Evolutionary conservation across 2,797 vertebrate genomes (phyloP), one percentile per base, ranked within the genome.

Genomic region (Tapera naevia): DNA sequence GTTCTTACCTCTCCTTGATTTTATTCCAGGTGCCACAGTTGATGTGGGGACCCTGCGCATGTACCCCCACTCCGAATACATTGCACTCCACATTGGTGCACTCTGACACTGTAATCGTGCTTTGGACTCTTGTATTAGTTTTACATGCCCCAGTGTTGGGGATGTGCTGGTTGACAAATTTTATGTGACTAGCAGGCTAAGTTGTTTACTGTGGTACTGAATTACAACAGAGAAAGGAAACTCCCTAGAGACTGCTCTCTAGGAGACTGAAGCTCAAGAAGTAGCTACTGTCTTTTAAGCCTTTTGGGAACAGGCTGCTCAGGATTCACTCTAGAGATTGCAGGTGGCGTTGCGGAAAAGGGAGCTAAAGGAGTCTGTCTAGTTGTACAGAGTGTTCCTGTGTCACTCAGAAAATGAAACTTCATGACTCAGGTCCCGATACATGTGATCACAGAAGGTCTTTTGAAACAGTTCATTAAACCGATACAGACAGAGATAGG

Each of bases 231-330:
- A 12, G 46, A 76, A 85, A 64, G 50, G 50, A 70, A 76, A 35
- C 32, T 76, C 74, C 76, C 17, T 30, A 58, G 74, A 74, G 60
- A 80, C 30, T 64, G 51, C 72, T 46, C 51, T 81, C 33, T 48
- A 32, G 71, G 83, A 93, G 58, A n/a, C 60, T 65, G 88, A 88
- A 82, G 51, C 86, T 92, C 43, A 65, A 76, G 64, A 79, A 85
- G 67, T 54, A 81, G 45, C 58, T 84, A 16, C 76, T 69, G n/a
- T 79, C 58, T 81, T 94, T 71, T 71, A 76, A 88, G 45, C 30
- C 57, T 90, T 79, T 65, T 79, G 79, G 80, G 88, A 91, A 30
- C 67, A 62, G 45, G 48, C 65, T 93, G 86, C 53, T 81, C 56
- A 62, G 57, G 67, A 93, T 64, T 73, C 67, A 13, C 58, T 89